Base-by-base conservation (phyloP, 2,113 vertebrate species). In the Datnioides undecimradiatus region DNA sequence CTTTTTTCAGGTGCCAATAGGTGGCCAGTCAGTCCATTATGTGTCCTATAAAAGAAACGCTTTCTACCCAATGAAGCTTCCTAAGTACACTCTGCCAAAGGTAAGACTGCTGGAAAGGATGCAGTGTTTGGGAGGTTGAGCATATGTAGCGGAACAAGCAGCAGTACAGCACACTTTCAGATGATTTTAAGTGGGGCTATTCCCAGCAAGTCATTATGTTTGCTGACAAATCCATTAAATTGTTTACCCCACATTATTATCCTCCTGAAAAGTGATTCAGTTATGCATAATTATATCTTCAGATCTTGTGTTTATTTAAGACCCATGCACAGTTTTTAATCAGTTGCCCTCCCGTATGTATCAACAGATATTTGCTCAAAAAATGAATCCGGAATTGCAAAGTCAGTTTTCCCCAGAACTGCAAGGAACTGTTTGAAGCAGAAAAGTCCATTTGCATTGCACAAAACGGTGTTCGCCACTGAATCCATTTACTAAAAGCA, bases 81-180 rank as follows among this genome's bases (percentile, higher is more conserved):
- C 97, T 2, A 98, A 98, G 43, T 98, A 98, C 38, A 95, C 97
- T 13, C 86, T 97, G 86, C 97, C 97, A 54, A 98, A 97, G 97
- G 97, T 98, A 95, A 79, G 80, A 59, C 21, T 16, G 46, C 71
- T 59, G 68, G 41, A 54, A 7, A 64, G 51, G 11, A 45, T 12
- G 49, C 23, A 25, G 23, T 2, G 36, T 74, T 69, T 55, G 19
- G 17, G 64, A 46, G 64, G 58, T 48, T 23, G 64, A 55, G 59
- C 58, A 55, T 36, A 63, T 55, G 65, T 36, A 67, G 62, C 66
- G 51, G 31, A 68, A 51, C 54, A 71, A 27, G 64, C 29, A 52
- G 45, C 36, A 57, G 69, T 48, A 27, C 23, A 82, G 17, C 51
- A 29, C 51, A 68, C 68, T 82, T 86, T 49, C 27, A 17, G 65